Conservation (phyloP, 2,797 vertebrate genomes). For the Poeciliopsis gracilis region DNA sequence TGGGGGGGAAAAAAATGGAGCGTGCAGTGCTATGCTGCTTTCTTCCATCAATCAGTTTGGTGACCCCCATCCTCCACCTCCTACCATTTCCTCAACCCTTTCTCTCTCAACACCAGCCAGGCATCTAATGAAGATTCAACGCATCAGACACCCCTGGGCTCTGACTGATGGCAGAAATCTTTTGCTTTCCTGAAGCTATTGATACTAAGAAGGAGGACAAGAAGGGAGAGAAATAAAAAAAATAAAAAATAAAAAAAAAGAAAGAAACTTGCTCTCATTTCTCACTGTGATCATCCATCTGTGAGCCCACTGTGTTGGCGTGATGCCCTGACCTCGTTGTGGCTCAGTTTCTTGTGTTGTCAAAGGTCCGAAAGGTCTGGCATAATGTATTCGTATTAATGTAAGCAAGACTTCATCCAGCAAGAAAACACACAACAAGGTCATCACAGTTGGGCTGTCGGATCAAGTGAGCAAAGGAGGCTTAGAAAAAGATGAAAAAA, state of each 20-base stretch:
- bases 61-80: slow-evolving; percentile 51
- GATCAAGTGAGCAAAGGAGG: slow-evolving; percentile 21
- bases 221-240: slow-evolving; percentile 14
- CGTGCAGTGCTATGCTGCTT: slow-evolving; percentile 56
- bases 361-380: slow-evolving; percentile 31
- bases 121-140: slow-evolving; percentile 68
- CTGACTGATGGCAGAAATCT: slow-evolving; percentile 49
- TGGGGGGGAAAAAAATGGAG: slow-evolving; percentile 44
- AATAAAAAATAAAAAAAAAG: neutral
- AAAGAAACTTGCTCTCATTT: slow-evolving; percentile 14
- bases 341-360: slow-evolving; percentile 21
- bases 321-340: slow-evolving; percentile 46
- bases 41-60: slow-evolving; percentile 74
- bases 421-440: slow-evolving; percentile 56
- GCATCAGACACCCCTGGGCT: slow-evolving; percentile 50
- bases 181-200: slow-evolving; percentile 44
- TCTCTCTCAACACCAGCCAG: slow-evolving; percentile 44
- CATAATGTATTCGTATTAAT: slow-evolving; percentile 50
- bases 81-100: slow-evolving; percentile 47
- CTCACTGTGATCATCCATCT: slow-evolving; percentile 60
- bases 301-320: slow-evolving; percentile 31
- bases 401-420: slow-evolving; percentile 56
- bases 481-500: slow-evolving; percentile 19
- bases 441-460: slow-evolving; percentile 30
- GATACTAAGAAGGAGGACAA: slow-evolving; percentile 25